phyloP scores from a whole-genome alignment of 2,113 vertebrate species.

The Gasterosteus aculeatus region DNA sequence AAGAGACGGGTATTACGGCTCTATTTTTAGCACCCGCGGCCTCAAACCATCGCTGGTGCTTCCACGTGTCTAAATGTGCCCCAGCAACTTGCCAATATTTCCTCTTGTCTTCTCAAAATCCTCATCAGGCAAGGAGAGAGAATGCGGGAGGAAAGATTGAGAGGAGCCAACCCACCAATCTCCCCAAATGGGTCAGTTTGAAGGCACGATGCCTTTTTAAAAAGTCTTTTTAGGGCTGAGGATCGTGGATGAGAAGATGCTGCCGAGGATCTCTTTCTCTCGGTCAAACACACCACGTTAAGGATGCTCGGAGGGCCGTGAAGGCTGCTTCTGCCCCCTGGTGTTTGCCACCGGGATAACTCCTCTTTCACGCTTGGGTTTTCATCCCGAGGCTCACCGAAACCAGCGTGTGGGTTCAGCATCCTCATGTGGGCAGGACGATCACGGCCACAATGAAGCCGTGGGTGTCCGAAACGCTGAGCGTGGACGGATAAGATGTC shows the following conservation, averaged over 20 bases:
- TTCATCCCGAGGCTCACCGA: conserved; percentile 29
- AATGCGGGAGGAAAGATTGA: not conserved
- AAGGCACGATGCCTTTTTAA: conserved; percentile 64
- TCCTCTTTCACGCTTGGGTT: not conserved
- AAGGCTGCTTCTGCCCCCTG: conserved; percentile 75
- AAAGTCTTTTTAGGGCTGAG: conserved; percentile 64
- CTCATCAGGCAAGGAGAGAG: conserved; percentile 52
- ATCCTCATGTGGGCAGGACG: conserved; percentile 51
- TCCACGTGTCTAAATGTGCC: conserved; percentile 48
- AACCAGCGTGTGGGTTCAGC: conserved; percentile 55
- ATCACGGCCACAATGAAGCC: conserved; percentile 34
- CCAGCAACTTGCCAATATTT: conserved; percentile 56
- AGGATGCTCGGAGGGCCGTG: conserved; percentile 48
- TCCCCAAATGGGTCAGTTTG: conserved; percentile 77
- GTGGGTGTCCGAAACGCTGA: conserved; percentile 56
- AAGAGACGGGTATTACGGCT: conserved; percentile 34
- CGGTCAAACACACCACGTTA: conserved; percentile 22
- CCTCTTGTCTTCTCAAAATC: conserved; percentile 51
- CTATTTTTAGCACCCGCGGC: conserved; percentile 57
- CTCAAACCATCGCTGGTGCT: conserved; percentile 10
- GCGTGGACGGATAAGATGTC: conserved; percentile 51
- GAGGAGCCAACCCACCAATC: conserved; percentile 62
- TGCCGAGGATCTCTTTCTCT: conserved; percentile 54
- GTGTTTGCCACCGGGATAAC: conserved; percentile 31
- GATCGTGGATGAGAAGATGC: conserved; percentile 67